These are phyloP conservation scores for Archocentrus centrarchus DNA, from an alignment of 2,113 vertebrate species.

Conservation along the genomic window DNA sequence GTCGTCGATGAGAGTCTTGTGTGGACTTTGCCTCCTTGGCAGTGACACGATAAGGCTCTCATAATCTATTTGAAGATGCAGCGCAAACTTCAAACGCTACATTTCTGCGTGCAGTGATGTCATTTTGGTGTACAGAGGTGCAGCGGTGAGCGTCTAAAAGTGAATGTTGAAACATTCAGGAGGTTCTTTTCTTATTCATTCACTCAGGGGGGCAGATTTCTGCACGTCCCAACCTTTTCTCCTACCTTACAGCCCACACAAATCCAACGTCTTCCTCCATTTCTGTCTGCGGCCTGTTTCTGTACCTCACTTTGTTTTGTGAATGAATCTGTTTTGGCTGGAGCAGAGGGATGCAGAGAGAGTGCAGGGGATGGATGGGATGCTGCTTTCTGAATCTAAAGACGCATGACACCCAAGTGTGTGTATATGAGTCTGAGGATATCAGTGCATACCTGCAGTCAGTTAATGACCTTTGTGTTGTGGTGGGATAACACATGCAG, in stretches of 20 bases:
- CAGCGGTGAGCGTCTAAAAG: slow-evolving; percentile 13
- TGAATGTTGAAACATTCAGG: slow-evolving; percentile 53
- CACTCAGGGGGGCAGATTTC: slow-evolving; percentile 2
- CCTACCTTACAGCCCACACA: neutral
- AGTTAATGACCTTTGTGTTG: slow-evolving; percentile 21
- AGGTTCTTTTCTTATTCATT: slow-evolving; percentile 41
- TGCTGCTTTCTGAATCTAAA: slow-evolving; percentile 47
- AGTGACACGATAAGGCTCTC: slow-evolving; percentile 57
- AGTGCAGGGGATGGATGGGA: slow-evolving; percentile 27
- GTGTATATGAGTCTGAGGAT: slow-evolving; percentile 4
- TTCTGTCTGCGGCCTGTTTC: neutral
- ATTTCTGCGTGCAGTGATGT: slow-evolving; percentile 19
- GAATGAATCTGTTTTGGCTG: slow-evolving; percentile 46
- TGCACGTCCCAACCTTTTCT: neutral
- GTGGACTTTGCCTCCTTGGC: slow-evolving; percentile 29
- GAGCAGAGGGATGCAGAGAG: slow-evolving; percentile 25
- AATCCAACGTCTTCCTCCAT: neutral
- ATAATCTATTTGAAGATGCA: slow-evolving; percentile 54
- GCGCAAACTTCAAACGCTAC: slow-evolving; percentile 19
- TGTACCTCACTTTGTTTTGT: slow-evolving; percentile 1
- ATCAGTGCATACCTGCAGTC: slow-evolving; percentile 1
- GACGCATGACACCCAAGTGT: slow-evolving; percentile 37
- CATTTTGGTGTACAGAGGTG: neutral
- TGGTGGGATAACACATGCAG: neutral
- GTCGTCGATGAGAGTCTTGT: slow-evolving; percentile 27